Conservation (phyloP, 2,797 vertebrate species). For the Botia almorhae region DNA sequence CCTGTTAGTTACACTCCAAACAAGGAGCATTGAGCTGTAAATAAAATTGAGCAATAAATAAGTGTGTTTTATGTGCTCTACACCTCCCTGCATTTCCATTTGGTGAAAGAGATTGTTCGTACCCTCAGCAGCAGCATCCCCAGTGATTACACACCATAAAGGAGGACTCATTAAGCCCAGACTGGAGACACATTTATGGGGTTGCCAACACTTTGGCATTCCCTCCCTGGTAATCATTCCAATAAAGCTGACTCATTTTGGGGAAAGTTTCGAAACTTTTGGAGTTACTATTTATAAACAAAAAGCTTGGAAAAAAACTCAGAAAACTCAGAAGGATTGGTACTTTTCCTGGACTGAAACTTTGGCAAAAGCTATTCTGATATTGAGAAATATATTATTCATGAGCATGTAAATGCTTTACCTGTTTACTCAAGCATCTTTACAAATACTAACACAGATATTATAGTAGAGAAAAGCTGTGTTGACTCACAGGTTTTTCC, state of each 20-base stretch:
- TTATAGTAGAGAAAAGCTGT: neutral
- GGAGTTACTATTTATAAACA: slow-evolving; percentile 33
- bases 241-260: slow-evolving; percentile 71
- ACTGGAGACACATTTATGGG: slow-evolving; percentile 69
- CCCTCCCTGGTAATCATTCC: slow-evolving; percentile 75
- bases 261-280: slow-evolving; percentile 62
- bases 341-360: neutral
- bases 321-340: neutral
- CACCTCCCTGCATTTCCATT: slow-evolving; percentile 64
- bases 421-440: neutral
- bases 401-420: neutral
- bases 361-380: neutral
- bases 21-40: slow-evolving; percentile 57
- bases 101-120: slow-evolving; percentile 64
- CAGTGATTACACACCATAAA: slow-evolving; percentile 74
- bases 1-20: slow-evolving; percentile 43
- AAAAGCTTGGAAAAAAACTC: neutral
- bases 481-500: slow-evolving; percentile 90
- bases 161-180: slow-evolving; percentile 71
- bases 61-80: slow-evolving; percentile 67
- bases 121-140: slow-evolving; percentile 67
- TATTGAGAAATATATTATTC: neutral
- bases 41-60: slow-evolving; percentile 63
- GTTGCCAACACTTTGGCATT: slow-evolving; percentile 72
- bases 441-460: neutral